Conservation (phyloP, 2,888 invertebrate genomes). For the Nemapogon koenigi region DNA sequence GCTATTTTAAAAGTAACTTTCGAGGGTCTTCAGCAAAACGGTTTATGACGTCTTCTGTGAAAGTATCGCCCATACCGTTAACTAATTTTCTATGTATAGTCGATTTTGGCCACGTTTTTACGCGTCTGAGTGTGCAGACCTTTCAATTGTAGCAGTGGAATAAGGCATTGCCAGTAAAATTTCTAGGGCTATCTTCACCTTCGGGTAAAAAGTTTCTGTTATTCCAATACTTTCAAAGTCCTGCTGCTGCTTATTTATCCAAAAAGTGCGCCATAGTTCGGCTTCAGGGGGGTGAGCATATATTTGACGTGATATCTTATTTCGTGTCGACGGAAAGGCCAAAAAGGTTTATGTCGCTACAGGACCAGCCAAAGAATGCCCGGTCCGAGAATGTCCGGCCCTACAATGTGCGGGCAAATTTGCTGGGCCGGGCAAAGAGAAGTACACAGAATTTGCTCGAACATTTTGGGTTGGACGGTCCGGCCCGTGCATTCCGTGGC, state of each 20-base stretch:
- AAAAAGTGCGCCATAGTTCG: slow-evolving; percentile 11
- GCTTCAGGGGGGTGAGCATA: no score
- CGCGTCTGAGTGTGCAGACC: slow-evolving; percentile 14
- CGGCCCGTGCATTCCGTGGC: no score
- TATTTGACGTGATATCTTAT: no score
- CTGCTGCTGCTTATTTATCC: slow-evolving; percentile 9
- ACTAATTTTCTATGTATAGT: slow-evolving; percentile 12
- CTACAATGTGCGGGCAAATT: no score
- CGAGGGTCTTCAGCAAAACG: slow-evolving; percentile 7
- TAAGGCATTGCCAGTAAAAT: slow-evolving; percentile 13
- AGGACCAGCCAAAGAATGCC: no score
- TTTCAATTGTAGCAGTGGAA: slow-evolving; percentile 14
- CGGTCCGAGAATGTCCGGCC: no score
- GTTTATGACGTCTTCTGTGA: slow-evolving; percentile 9
- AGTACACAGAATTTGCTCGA: no score
- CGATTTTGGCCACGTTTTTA: slow-evolving; percentile 15
- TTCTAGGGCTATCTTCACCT: slow-evolving; percentile 14
- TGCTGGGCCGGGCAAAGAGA: no score
- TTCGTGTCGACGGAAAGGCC: no score
- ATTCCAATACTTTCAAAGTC: slow-evolving; percentile 10
- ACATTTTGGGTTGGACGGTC: no score
- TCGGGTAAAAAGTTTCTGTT: slow-evolving; percentile 10
- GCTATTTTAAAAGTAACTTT: slow-evolving; percentile 7
- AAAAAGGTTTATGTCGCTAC: no score
- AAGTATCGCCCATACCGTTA: slow-evolving; percentile 12